Percentiles rank a stretch among this genome's conserved stretches.
phyloP scores from a whole-genome alignment of 2,113 vertebrate species.

The Carassius gibelio region DNA sequence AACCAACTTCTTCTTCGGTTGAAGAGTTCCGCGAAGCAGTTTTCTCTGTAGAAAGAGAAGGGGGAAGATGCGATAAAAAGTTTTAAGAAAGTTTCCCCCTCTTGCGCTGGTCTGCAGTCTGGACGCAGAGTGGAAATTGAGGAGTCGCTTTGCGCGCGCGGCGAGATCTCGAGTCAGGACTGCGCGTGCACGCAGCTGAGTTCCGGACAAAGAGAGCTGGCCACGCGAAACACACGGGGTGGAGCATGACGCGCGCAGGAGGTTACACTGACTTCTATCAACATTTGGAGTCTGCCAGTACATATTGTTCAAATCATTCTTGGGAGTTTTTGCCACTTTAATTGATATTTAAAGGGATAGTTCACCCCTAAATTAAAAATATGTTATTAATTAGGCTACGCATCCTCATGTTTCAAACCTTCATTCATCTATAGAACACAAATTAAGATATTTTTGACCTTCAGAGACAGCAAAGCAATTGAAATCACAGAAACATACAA shows the following conservation, averaged over 20 bases:
- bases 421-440: too few relatives aligned
- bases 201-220: conserved; percentile 75
- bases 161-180: conserved; percentile 48
- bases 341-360: not conserved
- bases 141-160: conserved; percentile 36
- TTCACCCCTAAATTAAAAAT: too few relatives aligned
- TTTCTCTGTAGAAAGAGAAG: conserved; percentile 5
- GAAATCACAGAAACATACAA: too few relatives aligned
- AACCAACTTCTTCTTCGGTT: not conserved
- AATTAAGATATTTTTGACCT: too few relatives aligned
- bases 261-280: conserved; percentile 26
- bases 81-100: conserved; percentile 17
- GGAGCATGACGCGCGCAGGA: conserved; percentile 69
- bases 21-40: not conserved
- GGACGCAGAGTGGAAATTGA: conserved; percentile 60
- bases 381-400: too few relatives aligned
- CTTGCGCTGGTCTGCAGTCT: conserved; percentile 19
- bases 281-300: not conserved
- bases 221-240: conserved; percentile 71
- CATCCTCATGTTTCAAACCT: too few relatives aligned
- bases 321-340: not conserved
- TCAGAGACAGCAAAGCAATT: too few relatives aligned
- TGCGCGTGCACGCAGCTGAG: conserved; percentile 61
- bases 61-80: not conserved
- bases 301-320: not conserved